Conservation (phyloP, 92 coral and sea anemone genomes). For the Scolanthus callimorphus region DNA sequence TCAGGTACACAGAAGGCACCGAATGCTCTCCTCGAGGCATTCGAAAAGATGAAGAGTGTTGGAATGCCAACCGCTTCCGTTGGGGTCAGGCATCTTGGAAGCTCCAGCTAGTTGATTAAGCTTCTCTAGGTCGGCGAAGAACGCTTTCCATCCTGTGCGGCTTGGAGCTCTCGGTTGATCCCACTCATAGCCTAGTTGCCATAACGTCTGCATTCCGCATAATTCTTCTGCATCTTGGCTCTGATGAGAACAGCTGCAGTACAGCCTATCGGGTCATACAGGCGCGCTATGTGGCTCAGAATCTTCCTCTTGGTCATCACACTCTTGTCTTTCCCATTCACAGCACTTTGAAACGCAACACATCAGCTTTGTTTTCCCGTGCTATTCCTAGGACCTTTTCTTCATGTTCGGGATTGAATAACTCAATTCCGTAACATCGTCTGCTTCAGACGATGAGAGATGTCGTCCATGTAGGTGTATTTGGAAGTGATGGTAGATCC, state of each 20-base stretch:
- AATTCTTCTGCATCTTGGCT: too few species aligned
- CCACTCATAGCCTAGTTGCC: slow-evolving; percentile 27
- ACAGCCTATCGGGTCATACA: too few species aligned
- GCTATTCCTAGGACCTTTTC: slow-evolving; percentile 14
- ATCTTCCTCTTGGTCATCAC: too few species aligned
- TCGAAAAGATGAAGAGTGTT: slow-evolving; percentile 26
- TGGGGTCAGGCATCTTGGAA: slow-evolving; percentile 36
- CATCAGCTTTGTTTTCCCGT: slow-evolving; percentile 12
- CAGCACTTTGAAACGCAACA: neutral
- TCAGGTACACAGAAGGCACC: too few species aligned
- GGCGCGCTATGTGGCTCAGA: too few species aligned
- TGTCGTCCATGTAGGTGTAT: too few species aligned
- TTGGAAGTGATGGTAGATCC: too few species aligned
- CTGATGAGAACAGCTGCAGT: too few species aligned
- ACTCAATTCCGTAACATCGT: too few species aligned
- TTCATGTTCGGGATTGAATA: neutral
- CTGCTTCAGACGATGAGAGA: too few species aligned
- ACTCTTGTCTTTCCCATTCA: too few species aligned
- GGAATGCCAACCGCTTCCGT: slow-evolving; percentile 17
- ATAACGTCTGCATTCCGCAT: slow-evolving; percentile 29
- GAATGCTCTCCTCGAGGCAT: slow-evolving; percentile 34
- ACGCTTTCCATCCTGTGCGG: slow-evolving; percentile 18
- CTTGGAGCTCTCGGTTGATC: slow-evolving; percentile 36
- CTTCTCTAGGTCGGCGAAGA: slow-evolving; percentile 39
- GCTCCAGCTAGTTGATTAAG: slow-evolving; percentile 16